Evolutionary conservation across 2,888 invertebrate genomes (phyloP), one percentile per base, ranked within the genome.

Genomic region (Apamea anceps): DNA sequence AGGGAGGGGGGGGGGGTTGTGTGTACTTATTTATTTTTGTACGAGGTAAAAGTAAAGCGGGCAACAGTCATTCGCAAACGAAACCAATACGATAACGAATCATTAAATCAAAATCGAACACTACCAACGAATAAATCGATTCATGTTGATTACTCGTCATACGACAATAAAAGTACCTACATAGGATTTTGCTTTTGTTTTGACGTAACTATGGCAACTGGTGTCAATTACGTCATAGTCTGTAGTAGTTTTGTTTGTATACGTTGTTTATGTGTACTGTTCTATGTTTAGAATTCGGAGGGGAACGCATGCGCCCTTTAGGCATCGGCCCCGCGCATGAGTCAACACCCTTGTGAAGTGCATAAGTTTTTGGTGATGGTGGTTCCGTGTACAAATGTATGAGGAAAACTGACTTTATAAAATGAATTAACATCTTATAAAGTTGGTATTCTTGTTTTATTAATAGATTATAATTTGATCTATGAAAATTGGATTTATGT

Each of bases 251-350:
- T 74, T 18, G n/a, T 67, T 75, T 54, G 42, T 45, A 66, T 73
- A 37, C 2, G 25, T 37, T 66, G 28, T 60, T 8, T 60, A 12
- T 45, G 25, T 67, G 68, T 75, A 32, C 62, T 32, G 79, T 83
- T 89, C 88, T 89, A 89, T 90, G 86, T 88, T 86, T 88, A 85
- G 84, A 79, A 70, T 45, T 80, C 83, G 89, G 84, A 88, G 90
- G 92, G 92, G 89, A 87, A 90, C 93, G 92, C 92, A 90, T 91
- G 93, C 93, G 93, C 90, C 86, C 89, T 89, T 87, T 86, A 80
- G 78, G 76, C 81, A 81, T 81, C 87, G 79, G 77, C 74, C 72
- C 77, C 80, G 91, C 92, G 92, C 91, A 91, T 91, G 91, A 87
- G 84, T 87, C 82, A 88, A 78, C 84, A 82, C 79, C 80, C 82